These are phyloP conservation scores for Podargus strigoides DNA, from an alignment of 2,797 vertebrate species.

Conservation along the genomic window DNA sequence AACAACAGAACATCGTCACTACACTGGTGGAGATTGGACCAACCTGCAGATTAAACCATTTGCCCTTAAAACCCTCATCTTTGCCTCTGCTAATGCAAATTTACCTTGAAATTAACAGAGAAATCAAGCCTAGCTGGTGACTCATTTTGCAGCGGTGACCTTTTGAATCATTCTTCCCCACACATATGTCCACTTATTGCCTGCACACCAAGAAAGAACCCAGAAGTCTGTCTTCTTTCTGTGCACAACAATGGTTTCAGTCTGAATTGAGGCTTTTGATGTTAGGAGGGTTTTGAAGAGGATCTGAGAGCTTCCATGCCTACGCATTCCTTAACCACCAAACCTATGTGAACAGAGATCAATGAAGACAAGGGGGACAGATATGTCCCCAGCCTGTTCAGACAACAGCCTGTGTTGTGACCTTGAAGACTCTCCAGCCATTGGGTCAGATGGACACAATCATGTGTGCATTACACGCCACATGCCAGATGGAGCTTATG, in stretches of 20 bases:
- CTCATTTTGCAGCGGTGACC: not conserved
- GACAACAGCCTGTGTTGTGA: not conserved
- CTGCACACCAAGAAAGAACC: not conserved
- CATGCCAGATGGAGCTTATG: not conserved
- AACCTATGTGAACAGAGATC: not conserved
- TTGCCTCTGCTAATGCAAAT: not conserved
- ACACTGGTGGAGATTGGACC: not conserved
- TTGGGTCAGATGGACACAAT: not conserved
- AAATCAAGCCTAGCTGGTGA: not conserved
- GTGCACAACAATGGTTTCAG: not conserved
- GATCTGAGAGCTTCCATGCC: not conserved
- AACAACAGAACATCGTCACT: not conserved
- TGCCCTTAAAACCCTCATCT: not conserved
- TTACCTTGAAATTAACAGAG: not conserved
- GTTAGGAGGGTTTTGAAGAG: not conserved
- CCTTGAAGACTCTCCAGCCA: not conserved
- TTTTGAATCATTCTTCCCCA: not conserved
- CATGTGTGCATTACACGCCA: rapidly evolving
- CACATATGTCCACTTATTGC: not conserved
- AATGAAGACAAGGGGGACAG: not conserved
- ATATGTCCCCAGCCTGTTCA: not conserved
- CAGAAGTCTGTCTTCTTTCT: not conserved
- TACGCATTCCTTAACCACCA: not conserved
- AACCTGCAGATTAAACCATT: not conserved
- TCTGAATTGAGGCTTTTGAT: not conserved